Evolutionary conservation across 2,797 vertebrate genomes (phyloP).

Genomic region (Sphenopsis melanotis): DNA sequence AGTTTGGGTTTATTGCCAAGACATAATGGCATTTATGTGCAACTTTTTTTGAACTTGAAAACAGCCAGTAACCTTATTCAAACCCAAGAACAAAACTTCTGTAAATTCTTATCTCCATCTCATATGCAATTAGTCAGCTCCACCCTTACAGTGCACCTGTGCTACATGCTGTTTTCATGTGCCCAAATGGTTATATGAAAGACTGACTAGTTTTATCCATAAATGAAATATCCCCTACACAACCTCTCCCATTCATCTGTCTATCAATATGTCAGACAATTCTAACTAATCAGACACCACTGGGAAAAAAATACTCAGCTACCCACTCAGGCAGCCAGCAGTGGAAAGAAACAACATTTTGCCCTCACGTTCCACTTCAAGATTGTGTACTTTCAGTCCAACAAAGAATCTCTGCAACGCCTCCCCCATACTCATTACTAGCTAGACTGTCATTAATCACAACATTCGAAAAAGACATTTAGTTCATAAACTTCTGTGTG

Average conservation of each 20-base stretch:
- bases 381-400: neutral
- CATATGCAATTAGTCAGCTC: neutral
- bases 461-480: neutral
- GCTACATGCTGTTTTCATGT: neutral
- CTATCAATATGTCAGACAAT: neutral
- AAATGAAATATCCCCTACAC: neutral
- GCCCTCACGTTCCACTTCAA: neutral
- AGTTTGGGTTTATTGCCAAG: constrained; percentile 1
- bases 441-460: constrained; percentile 28
- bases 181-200: neutral
- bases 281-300: neutral
- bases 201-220: neutral
- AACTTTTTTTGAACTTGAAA: neutral
- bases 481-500: constrained; percentile 10
- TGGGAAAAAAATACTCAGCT: neutral
- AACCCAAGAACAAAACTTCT: neutral
- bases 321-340: neutral
- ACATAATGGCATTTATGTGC: neutral
- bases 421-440: constrained; percentile 16
- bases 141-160: neutral
- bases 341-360: neutral
- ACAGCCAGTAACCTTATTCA: neutral
- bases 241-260: neutral
- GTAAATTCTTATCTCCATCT: neutral
- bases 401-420: neutral